Percentiles rank a stretch among this genome's conserved stretches.
These are phyloP conservation scores for Salvator merianae DNA, from an alignment of 2,113 vertebrate species.

Conservation along the genomic window DNA sequence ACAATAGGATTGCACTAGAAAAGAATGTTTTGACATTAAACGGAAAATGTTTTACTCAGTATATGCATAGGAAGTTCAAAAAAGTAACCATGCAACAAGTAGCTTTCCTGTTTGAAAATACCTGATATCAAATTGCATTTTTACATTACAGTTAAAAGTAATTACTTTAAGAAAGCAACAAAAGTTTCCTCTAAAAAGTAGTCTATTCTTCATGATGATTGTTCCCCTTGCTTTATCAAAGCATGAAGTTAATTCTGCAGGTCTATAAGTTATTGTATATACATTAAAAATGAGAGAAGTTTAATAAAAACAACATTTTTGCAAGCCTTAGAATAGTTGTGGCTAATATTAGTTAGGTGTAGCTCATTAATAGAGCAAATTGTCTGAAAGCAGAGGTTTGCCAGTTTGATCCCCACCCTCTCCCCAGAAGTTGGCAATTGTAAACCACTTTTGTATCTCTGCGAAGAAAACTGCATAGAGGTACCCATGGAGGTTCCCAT, in stretches of 20 bases:
- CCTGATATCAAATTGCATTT: conserved; percentile 22
- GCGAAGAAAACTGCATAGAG: no score
- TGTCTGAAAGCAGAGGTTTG: no score
- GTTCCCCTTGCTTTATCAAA: conserved; percentile 6
- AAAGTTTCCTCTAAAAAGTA: neutral
- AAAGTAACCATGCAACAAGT: neutral
- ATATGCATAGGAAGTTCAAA: conserved; percentile 28
- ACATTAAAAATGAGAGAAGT: neutral
- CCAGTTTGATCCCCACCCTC: no score
- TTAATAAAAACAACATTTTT: neutral
- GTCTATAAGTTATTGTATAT: neutral
- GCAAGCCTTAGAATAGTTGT: no score
- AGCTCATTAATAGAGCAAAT: no score
- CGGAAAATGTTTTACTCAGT: conserved; percentile 33
- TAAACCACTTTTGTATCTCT: no score
- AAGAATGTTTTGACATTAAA: conserved; percentile 41
- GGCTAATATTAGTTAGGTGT: no score
- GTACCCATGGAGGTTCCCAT: no score
- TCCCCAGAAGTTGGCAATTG: no score
- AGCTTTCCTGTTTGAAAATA: conserved; percentile 41
- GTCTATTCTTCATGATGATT: conserved; percentile 35
- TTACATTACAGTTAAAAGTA: conserved; percentile 50
- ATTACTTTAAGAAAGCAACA: neutral
- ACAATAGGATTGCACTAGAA: no score
- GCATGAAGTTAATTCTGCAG: neutral